phyloP scores from a whole-genome alignment of 2,888 invertebrate genomes.

The Noctua comes region DNA sequence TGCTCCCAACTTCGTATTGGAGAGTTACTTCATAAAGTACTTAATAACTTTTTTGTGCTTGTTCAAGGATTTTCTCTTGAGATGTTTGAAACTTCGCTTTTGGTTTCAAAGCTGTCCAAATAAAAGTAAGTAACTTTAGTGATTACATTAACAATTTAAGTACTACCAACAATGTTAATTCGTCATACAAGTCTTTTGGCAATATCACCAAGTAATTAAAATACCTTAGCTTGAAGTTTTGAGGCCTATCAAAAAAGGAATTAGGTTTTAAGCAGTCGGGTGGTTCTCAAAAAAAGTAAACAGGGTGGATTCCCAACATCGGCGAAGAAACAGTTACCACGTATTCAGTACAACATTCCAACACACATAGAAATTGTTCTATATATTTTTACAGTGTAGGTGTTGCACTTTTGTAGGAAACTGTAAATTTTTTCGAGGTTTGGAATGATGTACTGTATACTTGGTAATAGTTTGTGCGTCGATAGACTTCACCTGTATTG shows the following conservation, averaged over 20 bases:
- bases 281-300: not conserved
- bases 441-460: too few species aligned
- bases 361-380: too few species aligned
- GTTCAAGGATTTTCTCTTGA: constrained; percentile 3
- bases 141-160: constrained; percentile 24
- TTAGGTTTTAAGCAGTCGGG: not conserved
- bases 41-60: constrained; percentile 9
- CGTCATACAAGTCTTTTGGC: constrained; percentile 3
- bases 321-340: too few species aligned
- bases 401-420: too few species aligned
- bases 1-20: not conserved
- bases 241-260: too few species aligned
- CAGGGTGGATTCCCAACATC: too few species aligned
- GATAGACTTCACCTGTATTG: too few species aligned
- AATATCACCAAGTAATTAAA: constrained; percentile 23
- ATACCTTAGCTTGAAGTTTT: constrained; percentile 2
- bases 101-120: constrained; percentile 9
- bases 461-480: too few species aligned
- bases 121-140: constrained; percentile 11
- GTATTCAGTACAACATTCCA: too few species aligned
- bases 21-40: constrained; percentile 14
- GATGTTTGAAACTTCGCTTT: constrained; percentile 13
- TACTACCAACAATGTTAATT: constrained; percentile 32
- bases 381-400: too few species aligned
- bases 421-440: too few species aligned